Evolutionary conservation across 2,797 vertebrate genomes (phyloP).

Genomic region (Leuciscus waleckii): DNA sequence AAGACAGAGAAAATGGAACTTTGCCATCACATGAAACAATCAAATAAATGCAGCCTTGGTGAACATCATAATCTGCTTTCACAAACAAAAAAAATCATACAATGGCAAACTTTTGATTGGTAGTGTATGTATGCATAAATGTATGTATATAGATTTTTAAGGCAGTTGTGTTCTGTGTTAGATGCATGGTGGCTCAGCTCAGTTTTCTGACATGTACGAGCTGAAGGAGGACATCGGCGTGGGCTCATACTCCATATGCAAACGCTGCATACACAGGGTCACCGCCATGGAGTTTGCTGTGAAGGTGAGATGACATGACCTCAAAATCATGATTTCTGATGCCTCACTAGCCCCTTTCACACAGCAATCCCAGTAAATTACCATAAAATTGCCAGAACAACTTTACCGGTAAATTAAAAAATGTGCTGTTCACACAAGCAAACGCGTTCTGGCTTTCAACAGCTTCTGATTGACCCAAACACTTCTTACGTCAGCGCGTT

Average conservation of each 20-base stretch:
- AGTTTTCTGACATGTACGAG: slow-evolving; percentile 92
- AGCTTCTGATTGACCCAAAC: too few species aligned
- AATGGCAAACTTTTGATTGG: not conserved
- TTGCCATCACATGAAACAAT: not conserved
- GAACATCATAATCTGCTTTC: not conserved
- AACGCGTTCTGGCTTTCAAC: too few species aligned
- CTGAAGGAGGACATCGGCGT: slow-evolving; percentile 97
- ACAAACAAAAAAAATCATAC: not conserved
- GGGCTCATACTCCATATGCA: slow-evolving; percentile 97
- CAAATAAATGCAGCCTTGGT: not conserved
- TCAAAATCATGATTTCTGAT: not conserved
- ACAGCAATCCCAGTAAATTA: too few species aligned
- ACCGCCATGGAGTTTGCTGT: slow-evolving; percentile 95
- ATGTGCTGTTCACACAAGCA: too few species aligned
- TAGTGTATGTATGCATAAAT: not conserved
- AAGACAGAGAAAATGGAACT: not conserved
- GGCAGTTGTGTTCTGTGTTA: slow-evolving; percentile 67
- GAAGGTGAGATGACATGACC: slow-evolving; percentile 80
- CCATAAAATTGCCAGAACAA: too few species aligned
- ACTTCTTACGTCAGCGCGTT: too few species aligned
- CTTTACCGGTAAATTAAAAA: too few species aligned
- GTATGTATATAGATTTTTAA: not conserved
- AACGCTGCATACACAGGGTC: slow-evolving; percentile 89
- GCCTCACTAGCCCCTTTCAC: too few species aligned
- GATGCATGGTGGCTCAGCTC: slow-evolving; percentile 87